Conservation (phyloP, 2,888 invertebrate genomes). For the Chrysodeixis includens region DNA sequence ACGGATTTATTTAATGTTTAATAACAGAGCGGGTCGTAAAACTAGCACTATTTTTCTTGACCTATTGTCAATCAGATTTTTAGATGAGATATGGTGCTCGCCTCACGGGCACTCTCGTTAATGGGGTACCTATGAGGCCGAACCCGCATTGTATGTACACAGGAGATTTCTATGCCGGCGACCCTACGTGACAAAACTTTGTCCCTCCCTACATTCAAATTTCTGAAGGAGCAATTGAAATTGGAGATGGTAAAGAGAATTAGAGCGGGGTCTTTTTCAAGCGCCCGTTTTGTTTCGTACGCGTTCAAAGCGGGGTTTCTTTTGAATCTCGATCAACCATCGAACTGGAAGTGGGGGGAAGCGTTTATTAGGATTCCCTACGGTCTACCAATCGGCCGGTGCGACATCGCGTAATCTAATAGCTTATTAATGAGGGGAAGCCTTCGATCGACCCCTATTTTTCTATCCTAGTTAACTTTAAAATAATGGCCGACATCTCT, state of each 20-base stretch:
- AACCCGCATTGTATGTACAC: conserved; percentile 86
- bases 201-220: conserved; percentile 89
- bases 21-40: conserved; percentile 86
- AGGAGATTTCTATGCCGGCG: conserved; percentile 80
- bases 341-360: conserved; percentile 87
- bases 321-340: conserved; percentile 88
- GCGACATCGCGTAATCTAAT: conserved; percentile 88
- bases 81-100: conserved; percentile 83
- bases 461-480: conserved; percentile 85
- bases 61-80: conserved; percentile 86
- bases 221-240: conserved; percentile 90
- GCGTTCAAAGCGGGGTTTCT: conserved; percentile 86
- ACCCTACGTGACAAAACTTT: conserved; percentile 89
- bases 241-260: conserved; percentile 89
- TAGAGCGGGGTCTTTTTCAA: conserved; percentile 87
- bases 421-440: conserved; percentile 89
- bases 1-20: conserved; percentile 85
- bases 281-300: conserved; percentile 86
- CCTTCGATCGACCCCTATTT: conserved; percentile 84
- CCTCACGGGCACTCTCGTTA: conserved; percentile 85
- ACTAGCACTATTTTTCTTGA: conserved; percentile 81
- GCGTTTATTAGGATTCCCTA: conserved; percentile 88
- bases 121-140: conserved; percentile 86
- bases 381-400: conserved; percentile 87
- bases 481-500: conserved; percentile 80